Conservation (phyloP, 2,888 invertebrate genomes). For the Hypolimnas misippus region DNA sequence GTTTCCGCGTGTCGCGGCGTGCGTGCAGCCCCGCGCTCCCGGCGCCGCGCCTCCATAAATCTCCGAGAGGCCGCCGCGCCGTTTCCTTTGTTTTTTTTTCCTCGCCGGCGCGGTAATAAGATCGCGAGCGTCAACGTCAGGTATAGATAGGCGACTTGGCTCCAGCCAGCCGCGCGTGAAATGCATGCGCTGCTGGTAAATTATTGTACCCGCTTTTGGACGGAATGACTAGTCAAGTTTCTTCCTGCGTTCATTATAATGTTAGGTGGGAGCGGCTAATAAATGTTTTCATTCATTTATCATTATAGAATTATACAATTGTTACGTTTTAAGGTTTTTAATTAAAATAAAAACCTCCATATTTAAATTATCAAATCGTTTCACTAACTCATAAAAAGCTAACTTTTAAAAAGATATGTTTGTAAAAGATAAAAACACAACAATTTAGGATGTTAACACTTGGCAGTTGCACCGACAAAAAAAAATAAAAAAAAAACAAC, state of each 20-base stretch:
- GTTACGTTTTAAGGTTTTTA: too few species aligned
- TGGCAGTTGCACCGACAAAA: not conserved
- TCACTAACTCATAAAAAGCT: too few species aligned
- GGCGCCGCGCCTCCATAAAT: conserved; percentile 80
- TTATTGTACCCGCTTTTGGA: conserved; percentile 19
- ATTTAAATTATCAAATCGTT: too few species aligned
- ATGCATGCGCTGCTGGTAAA: conserved; percentile 40
- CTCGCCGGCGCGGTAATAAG: conserved; percentile 72
- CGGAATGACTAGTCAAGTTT: conserved; percentile 14
- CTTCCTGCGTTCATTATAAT: not conserved
- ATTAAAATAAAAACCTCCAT: too few species aligned
- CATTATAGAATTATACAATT: too few species aligned
- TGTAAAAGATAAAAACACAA: not conserved
- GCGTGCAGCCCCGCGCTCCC: conserved; percentile 53
- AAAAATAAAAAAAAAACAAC: not conserved
- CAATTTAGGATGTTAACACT: not conserved
- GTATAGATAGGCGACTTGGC: conserved; percentile 58
- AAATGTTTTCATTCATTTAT: not conserved
- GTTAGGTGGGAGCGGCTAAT: not conserved
- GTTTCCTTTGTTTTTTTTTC: conserved; percentile 72
- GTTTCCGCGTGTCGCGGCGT: conserved; percentile 30
- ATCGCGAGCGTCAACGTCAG: conserved; percentile 78
- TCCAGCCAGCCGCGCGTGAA: conserved; percentile 46
- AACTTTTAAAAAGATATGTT: too few species aligned
- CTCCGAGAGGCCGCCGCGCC: conserved; percentile 58